phyloP scores from a whole-genome alignment of 2,888 invertebrate species.

The Pollenia griseotomentosa region DNA sequence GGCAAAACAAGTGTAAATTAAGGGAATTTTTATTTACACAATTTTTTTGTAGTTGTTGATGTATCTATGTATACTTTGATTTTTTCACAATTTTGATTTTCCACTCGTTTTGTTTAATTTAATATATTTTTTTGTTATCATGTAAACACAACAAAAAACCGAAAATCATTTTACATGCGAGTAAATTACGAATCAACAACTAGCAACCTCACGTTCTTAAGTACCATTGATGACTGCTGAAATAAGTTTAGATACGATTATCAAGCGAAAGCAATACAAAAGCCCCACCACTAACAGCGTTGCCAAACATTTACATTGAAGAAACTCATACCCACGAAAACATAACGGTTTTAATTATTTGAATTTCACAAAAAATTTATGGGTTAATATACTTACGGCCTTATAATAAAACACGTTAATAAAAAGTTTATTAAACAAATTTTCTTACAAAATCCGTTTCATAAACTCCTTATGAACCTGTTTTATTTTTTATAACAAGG shows the following conservation, averaged over 20 bases:
- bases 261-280: conserved; percentile 15
- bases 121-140: conserved; percentile 33
- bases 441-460: no score
- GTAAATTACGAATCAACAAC: conserved; percentile 28
- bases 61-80: conserved; percentile 22
- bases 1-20: conserved; percentile 15
- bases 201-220: conserved; percentile 41
- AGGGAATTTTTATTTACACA: conserved; percentile 49
- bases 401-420: no score
- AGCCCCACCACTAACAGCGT: conserved; percentile 33
- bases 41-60: conserved; percentile 26
- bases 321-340: not conserved
- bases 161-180: conserved; percentile 19
- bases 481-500: no score
- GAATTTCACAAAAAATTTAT: no score
- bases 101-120: conserved; percentile 7
- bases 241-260: conserved; percentile 10
- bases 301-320: not conserved
- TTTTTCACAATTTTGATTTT: conserved; percentile 27
- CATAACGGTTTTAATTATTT: not conserved
- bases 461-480: no score
- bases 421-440: no score
- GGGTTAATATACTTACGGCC: no score
- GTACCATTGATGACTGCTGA: conserved; percentile 47
- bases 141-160: conserved; percentile 41